Evolutionary conservation across 2,113 vertebrate species (phyloP).

Genomic region (Dicrurus megarhynchus): DNA sequence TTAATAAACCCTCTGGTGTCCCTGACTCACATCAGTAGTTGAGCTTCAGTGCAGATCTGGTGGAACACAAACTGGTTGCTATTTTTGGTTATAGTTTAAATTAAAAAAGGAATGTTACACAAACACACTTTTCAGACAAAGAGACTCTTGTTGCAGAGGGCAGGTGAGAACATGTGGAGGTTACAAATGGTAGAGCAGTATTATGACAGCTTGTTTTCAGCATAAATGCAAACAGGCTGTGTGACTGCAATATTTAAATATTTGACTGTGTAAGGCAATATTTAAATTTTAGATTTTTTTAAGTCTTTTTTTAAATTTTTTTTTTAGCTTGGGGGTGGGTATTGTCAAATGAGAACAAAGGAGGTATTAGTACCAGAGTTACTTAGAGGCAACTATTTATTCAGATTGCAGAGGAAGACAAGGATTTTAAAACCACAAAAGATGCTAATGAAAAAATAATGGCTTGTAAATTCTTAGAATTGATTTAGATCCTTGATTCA

Average conservation of each 20-base stretch:
- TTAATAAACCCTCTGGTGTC: background rate
- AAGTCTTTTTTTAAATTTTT: no score
- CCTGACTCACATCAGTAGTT: background rate
- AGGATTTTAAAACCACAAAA: background rate
- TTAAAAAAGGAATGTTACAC: background rate
- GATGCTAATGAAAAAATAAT: background rate
- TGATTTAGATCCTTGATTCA: background rate
- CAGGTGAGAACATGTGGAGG: constrained; percentile 42
- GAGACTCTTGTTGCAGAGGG: constrained; percentile 23
- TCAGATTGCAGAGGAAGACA: background rate
- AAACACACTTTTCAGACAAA: constrained; percentile 46
- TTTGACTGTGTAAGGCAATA: background rate
- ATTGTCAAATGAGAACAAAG: background rate
- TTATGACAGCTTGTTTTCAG: constrained; percentile 11
- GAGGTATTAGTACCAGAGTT: background rate
- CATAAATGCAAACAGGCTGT: background rate
- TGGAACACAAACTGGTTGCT: background rate
- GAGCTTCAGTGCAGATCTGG: background rate
- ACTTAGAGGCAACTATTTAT: background rate
- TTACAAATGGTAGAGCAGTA: background rate
- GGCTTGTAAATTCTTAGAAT: background rate
- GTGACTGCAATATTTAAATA: background rate
- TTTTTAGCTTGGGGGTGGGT: background rate
- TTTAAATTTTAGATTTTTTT: background rate
- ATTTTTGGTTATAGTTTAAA: constrained; percentile 6